Evolutionary conservation across 1,140 invertebrate species (phyloP), one percentile per base, ranked within the genome.

Genomic region (Macrocentrus cingulum): DNA sequence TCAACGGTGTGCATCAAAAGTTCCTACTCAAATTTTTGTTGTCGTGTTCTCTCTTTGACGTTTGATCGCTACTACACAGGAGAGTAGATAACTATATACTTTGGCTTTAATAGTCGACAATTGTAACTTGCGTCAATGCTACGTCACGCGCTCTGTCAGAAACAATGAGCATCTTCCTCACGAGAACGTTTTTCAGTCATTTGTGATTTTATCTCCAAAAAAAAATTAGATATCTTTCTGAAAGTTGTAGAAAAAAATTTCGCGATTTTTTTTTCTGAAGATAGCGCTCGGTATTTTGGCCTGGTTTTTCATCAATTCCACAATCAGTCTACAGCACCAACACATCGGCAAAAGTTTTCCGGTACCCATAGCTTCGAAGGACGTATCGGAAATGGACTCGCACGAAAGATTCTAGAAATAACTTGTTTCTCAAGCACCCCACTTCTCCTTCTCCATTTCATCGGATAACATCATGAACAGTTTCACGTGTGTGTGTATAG

Each of bases 121-220:
- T 71, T 68, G 69, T 67, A 63, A 66, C 65, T 69, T 71, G 63
- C 69, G 69, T 71, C 69, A 71, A 65, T 65, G 55, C 69, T 64
- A 68, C 69, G 69, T 68, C 66, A 69, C 59, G 59, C 55, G 60
- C 61, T 36, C 50, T 58, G 32, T 46, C 42, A 45, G 60, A 59
- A 60, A 63, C 36, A 39, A 39, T 39, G 36, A 8, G 13, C 3
- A 41, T 29, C 37, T 25, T 42, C 19, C 41, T 36, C 2, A 13
- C 16, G 6, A 18, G 6, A 9, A 6, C 39, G 15, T 32, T 37
- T 18, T n/a, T n/a, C n/a, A 29, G 4, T 29, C 9, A 29, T 29
- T 29, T 29, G 4, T 29, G 9, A 29, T 29, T 29, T 5, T 29
- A 29, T 4, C 4, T 29, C 25, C 25, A 29, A 29, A 4, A 29